Evolutionary conservation across 2,113 vertebrate genomes (phyloP).

Genomic region (Eurypyga helias): DNA sequence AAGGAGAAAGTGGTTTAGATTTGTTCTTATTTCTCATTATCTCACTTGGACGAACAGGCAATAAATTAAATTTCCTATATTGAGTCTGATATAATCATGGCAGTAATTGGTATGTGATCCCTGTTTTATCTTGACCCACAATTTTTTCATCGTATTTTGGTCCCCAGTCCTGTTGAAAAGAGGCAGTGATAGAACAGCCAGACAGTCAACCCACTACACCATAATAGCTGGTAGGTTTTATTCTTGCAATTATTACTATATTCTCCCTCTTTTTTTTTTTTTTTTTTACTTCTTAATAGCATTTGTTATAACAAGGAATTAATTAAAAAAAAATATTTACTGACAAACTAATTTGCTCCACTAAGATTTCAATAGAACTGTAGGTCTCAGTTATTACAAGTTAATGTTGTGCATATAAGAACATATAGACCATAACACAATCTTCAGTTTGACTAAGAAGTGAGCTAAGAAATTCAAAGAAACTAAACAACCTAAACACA

Average conservation of each 20-base stretch:
- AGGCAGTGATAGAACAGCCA: accelerated
- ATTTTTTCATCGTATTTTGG: background rate
- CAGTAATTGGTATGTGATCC: background rate
- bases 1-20: background rate
- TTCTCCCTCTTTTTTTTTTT: background rate
- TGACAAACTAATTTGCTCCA: background rate
- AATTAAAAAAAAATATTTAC: background rate
- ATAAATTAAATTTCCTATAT: background rate
- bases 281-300: background rate
- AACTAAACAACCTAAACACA: background rate
- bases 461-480: background rate
- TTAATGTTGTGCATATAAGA: background rate
- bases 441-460: background rate
- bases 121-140: background rate
- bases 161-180: background rate
- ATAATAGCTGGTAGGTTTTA: background rate
- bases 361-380: background rate
- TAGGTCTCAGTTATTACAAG: background rate
- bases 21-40: background rate
- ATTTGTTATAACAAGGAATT: background rate
- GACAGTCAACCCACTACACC: background rate
- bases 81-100: background rate
- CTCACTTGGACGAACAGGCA: background rate
- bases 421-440: background rate
- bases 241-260: background rate